phyloP scores from a whole-genome alignment of 2,888 invertebrate genomes.

The Chymomyza caudatula region DNA sequence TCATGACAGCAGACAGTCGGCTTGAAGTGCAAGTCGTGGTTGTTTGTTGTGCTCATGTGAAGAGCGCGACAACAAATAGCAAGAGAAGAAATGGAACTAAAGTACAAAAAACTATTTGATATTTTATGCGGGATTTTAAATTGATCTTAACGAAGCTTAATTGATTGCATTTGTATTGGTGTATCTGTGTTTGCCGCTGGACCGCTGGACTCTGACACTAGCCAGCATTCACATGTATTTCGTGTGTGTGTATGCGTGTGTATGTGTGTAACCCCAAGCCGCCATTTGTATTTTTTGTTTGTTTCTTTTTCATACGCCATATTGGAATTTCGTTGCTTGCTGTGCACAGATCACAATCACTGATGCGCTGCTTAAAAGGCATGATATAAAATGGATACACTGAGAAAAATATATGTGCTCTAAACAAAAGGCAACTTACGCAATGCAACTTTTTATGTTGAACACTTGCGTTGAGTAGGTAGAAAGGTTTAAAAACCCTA shows the following conservation, averaged over 20 bases:
- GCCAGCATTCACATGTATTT: slow-evolving; percentile 16
- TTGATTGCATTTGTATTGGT: slow-evolving; percentile 76
- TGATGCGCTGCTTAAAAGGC: slow-evolving; percentile 10
- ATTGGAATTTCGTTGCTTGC: slow-evolving; percentile 61
- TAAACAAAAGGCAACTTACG: slow-evolving; percentile 1
- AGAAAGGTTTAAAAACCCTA: too few relatives aligned
- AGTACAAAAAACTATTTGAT: slow-evolving; percentile 71
- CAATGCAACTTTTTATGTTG: too few relatives aligned
- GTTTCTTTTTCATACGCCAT: slow-evolving; percentile 54
- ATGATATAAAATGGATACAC: not conserved
- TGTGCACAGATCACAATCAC: slow-evolving; percentile 59
- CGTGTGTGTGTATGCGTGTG: slow-evolving; percentile 9
- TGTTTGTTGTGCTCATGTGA: slow-evolving; percentile 9
- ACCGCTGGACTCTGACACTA: slow-evolving; percentile 56
- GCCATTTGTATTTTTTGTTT: slow-evolving; percentile 32
- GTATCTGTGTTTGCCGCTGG: slow-evolving; percentile 35
- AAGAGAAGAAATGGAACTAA: slow-evolving; percentile 68
- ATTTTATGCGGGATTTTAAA: slow-evolving; percentile 79
- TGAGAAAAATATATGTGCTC: not conserved
- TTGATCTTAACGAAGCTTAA: slow-evolving; percentile 79
- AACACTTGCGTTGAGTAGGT: too few relatives aligned
- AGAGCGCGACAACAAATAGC: slow-evolving; percentile 43
- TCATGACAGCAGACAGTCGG: slow-evolving; percentile 37
- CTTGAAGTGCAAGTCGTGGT: not conserved
- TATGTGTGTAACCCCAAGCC: slow-evolving; percentile 15